Evolutionary conservation across 2,113 vertebrate species (phyloP).

Genomic region (rabbit (Oryctolagus cuniculus)): mOryCun1.1 NC_091438.1:43873501-43874000

Average conservation of each 20-base stretch:
- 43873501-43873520: not conserved
- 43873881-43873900: not conserved
- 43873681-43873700: too few species aligned
- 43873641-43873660: too few species aligned
- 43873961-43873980: conserved; percentile 36
- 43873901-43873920: not conserved
- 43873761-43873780: too few species aligned
- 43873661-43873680: too few species aligned
- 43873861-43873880: not conserved
- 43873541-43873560: not conserved
- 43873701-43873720: too few species aligned
- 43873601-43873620: too few species aligned
- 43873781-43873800: too few species aligned
- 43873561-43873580: not conserved
- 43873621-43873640: too few species aligned
- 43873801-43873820: not conserved
- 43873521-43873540: rapidly evolving
- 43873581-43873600: not conserved
- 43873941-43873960: not conserved
- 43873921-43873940: not conserved
- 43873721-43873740: too few species aligned
- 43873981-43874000: conserved; percentile 12
- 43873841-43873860: not conserved
- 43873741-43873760: too few species aligned
- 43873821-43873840: not conserved